phyloP scores from a whole-genome alignment of 2,888 invertebrate species.

The Melieria picta region DNA sequence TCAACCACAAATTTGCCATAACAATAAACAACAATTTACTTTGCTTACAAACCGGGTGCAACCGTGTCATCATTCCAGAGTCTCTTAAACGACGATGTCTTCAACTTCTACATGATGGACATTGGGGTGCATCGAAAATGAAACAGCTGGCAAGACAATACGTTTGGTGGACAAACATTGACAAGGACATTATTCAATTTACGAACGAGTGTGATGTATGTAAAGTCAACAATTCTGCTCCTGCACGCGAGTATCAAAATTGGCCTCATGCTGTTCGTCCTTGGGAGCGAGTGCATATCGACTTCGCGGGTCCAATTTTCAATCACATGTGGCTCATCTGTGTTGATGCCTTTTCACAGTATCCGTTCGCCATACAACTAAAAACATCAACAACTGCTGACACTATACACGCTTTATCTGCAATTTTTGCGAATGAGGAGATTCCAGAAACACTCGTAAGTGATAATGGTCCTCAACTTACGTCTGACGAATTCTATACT shows the following conservation, averaged over 20 bases:
- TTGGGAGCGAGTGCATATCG: no score
- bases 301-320: no score
- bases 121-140: conserved; percentile 21
- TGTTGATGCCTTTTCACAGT: no score
- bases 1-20: conserved; percentile 23
- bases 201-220: conserved; percentile 15
- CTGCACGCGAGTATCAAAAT: neutral
- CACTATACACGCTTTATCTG: no score
- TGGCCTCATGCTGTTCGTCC: neutral
- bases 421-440: no score
- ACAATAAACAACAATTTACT: conserved; percentile 18
- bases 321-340: no score
- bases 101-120: conserved; percentile 26
- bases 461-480: no score
- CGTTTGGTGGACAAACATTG: conserved; percentile 28
- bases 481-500: no score
- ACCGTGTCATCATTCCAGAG: conserved; percentile 18
- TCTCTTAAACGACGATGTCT: neutral
- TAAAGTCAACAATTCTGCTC: conserved; percentile 2
- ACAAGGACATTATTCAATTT: conserved; percentile 12
- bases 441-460: no score
- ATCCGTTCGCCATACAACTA: no score
- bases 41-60: conserved; percentile 18
- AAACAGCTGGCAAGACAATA: conserved; percentile 24
- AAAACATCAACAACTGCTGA: no score